These are phyloP conservation scores for Gymnocheta viridis DNA, from an alignment of 2,888 invertebrate species.

Conservation along the genomic window DNA sequence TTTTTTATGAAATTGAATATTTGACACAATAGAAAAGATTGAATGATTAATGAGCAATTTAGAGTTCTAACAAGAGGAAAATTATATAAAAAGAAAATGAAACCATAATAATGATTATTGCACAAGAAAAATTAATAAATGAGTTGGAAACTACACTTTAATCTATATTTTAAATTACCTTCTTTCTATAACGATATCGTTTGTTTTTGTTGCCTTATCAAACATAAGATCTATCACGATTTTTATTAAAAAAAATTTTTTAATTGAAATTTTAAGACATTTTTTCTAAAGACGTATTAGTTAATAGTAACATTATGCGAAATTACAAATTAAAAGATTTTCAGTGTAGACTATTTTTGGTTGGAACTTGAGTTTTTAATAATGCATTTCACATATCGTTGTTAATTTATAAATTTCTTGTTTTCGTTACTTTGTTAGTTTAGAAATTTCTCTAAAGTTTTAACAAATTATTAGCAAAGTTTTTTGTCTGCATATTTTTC, in stretches of 20 bases:
- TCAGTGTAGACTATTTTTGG: not conserved
- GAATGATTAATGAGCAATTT: constrained; percentile 58
- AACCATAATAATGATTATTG: constrained; percentile 46
- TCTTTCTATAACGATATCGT: constrained; percentile 15
- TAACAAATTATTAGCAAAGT: constrained; percentile 7
- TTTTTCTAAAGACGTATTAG: constrained; percentile 1
- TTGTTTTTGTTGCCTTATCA: constrained; percentile 17
- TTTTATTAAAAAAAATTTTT: not conserved
- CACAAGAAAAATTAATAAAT: not conserved
- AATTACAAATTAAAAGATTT: constrained; percentile 7
- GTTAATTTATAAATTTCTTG: not conserved
- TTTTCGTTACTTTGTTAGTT: not conserved
- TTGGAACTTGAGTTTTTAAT: no score
- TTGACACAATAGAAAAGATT: constrained; percentile 51
- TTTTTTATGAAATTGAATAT: constrained; percentile 16
- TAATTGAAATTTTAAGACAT: not conserved
- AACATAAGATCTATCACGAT: constrained; percentile 25
- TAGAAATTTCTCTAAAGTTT: constrained; percentile 28
- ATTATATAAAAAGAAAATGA: constrained; percentile 21
- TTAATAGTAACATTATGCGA: not conserved
- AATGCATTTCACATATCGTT: not conserved
- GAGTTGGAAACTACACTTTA: not conserved
- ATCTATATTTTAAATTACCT: constrained; percentile 43
- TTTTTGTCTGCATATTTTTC: constrained; percentile 30
- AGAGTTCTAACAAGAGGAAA: not conserved